Percentiles rank a stretch among this genome's conserved stretches.
These are phyloP conservation scores for Ametastegia equiseti DNA, from an alignment of 2,888 invertebrate species.

Conservation along the genomic window DNA sequence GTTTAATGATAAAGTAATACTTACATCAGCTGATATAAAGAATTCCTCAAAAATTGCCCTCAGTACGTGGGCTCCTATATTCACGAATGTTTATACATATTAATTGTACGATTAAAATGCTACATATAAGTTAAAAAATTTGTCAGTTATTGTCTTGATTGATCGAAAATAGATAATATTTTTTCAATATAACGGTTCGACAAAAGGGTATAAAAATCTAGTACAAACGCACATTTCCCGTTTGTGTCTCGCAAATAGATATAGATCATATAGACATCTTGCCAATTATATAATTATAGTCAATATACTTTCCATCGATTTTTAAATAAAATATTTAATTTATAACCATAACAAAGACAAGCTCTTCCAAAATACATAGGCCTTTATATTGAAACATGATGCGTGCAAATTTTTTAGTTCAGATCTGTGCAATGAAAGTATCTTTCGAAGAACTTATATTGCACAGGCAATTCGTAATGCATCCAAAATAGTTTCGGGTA, in stretches of 20 bases:
- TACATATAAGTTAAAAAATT: constrained; percentile 25
- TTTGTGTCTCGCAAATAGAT: constrained; percentile 43
- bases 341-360: constrained; percentile 11
- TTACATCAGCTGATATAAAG: neutral
- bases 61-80: constrained; percentile 2
- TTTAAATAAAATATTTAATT: neutral
- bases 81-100: constrained; percentile 8
- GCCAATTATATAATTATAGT: constrained; percentile 11
- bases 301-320: constrained; percentile 26
- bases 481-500: neutral
- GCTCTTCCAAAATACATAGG: constrained; percentile 21
- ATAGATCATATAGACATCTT: constrained; percentile 27
- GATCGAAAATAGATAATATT: constrained; percentile 13
- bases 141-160: constrained; percentile 44
- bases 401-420: neutral
- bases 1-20: neutral
- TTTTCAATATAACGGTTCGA: constrained; percentile 2
- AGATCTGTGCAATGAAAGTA: neutral
- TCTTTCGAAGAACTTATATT: neutral
- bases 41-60: neutral
- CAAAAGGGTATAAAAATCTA: constrained; percentile 38
- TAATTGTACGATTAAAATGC: constrained; percentile 30
- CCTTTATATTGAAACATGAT: constrained; percentile 2
- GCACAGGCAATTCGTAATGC: neutral
- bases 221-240: neutral